Percentiles rank a stretch among this genome's conserved stretches.
Conservation (phyloP, 2,888 invertebrate genomes). For the Lamproptera curius region DNA sequence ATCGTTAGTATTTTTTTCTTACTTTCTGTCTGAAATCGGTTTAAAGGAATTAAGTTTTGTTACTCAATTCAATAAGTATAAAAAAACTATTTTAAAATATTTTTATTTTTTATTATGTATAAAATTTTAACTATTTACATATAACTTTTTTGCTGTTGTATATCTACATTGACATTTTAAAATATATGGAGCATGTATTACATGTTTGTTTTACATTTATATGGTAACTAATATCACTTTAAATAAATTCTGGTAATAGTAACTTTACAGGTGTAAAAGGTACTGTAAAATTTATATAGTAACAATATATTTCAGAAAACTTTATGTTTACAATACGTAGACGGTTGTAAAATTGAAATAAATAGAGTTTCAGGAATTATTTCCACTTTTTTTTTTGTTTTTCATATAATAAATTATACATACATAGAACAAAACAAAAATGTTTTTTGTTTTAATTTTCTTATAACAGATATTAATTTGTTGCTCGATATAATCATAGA, state of each 20-base stretch:
- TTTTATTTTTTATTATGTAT: conserved; percentile 21
- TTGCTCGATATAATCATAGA: background rate
- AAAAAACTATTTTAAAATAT: conserved; percentile 13
- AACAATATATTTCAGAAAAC: no score
- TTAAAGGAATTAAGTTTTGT: no score
- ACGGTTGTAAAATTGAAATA: conserved; percentile 39
- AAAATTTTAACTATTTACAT: conserved; percentile 60
- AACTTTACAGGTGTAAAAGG: conserved; percentile 23
- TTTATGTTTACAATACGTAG: no score
- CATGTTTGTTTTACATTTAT: conserved; percentile 35
- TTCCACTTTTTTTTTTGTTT: conserved; percentile 36
- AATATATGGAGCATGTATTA: conserved; percentile 32
- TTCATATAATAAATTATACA: conserved; percentile 39
- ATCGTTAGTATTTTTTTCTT: no score
- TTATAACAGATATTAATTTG: background rate
- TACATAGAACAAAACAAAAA: conserved; percentile 56
- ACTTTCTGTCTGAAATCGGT: no score
- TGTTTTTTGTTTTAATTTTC: conserved; percentile 29
- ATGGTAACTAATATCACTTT: conserved; percentile 75
- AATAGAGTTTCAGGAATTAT: conserved; percentile 52
- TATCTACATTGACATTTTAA: conserved; percentile 59
- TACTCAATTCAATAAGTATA: no score
- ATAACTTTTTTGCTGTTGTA: conserved; percentile 41
- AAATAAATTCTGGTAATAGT: conserved; percentile 33
- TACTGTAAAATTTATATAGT: no score